These are phyloP conservation scores for Agrilus mali DNA, from an alignment of 2,888 invertebrate genomes.

Conservation along the genomic window DNA sequence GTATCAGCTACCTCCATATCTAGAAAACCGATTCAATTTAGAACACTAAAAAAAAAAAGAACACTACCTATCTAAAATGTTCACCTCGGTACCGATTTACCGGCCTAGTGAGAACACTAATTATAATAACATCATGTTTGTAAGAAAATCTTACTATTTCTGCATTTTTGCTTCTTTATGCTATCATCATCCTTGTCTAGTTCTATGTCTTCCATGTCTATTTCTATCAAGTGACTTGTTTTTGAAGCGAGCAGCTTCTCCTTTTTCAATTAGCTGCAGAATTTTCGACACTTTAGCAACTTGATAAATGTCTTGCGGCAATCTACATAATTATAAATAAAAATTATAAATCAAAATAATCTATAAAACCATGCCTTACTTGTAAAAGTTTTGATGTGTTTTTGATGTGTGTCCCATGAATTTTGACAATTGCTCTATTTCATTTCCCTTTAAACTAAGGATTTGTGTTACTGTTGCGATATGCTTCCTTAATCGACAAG, in stretches of 20 bases:
- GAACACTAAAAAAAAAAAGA: too few relatives aligned
- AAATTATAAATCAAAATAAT: conserved; percentile 3
- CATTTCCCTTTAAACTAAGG: conserved; percentile 10
- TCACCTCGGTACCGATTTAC: too few relatives aligned
- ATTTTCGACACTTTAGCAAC: conserved; percentile 14
- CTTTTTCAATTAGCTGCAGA: conserved; percentile 12
- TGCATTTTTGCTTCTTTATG: background rate
- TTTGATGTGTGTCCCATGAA: conserved; percentile 14
- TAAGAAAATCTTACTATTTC: background rate
- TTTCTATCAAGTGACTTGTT: conserved; percentile 12
- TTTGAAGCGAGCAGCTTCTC: conserved; percentile 10
- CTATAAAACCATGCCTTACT: conserved; percentile 4
- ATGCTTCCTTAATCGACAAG: conserved; percentile 11
- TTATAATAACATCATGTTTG: too few relatives aligned
- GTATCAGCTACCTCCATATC: too few relatives aligned
- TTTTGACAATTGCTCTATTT: conserved; percentile 13
- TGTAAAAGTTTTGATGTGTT: conserved; percentile 11
- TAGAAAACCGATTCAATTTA: too few relatives aligned
- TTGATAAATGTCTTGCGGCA: conserved; percentile 14
- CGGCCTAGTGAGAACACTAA: too few relatives aligned
- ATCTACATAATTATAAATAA: conserved; percentile 4
- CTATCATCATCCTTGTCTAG: background rate
- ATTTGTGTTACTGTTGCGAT: conserved; percentile 14
- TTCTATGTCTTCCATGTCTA: conserved; percentile 10
- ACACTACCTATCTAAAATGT: too few relatives aligned